Base-by-base conservation (phyloP, 2,113 vertebrate genomes). In the Lepisosteus oculatus region DNA sequence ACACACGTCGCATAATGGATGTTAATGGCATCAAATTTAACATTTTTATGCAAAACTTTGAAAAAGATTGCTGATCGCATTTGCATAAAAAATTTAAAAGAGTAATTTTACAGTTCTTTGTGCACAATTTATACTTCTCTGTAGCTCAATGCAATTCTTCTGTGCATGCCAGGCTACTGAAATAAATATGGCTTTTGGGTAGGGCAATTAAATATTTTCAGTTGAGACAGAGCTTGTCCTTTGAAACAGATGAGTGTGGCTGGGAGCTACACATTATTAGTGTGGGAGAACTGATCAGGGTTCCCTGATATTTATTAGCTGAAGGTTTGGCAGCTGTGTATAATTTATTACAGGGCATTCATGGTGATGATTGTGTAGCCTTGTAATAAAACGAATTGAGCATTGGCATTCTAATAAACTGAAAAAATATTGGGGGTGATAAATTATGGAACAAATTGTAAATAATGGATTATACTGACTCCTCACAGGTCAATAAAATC, bases 331-430 rank as follows among this genome's bases (percentile, higher is more conserved):
- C 56, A 61, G 61, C 61, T 29, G 67, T 77, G 77, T 74, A 64
- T 78, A 77, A 80, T 85, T 80, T 77, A 81, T 70, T 69, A 68
- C 45, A 51, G 65, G 6, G 72, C 67, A 79, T 79, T 79, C 77
- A 79, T 76, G 6, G 47, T 63, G 15, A 59, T 59, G 67, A 79
- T 78, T 78, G 83, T 86, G 78, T 82, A 82, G 71, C 69, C 72
- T 42, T 41, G 57, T 67, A 73, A 73, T 84, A 84, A 87, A 83
- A 77, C 76, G 75, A 74, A 74, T 61, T 65, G 72, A 77, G 78
- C 72, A 74, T 68, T 72, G 66, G 81, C 45, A 73, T 62, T 70
- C 67, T 83, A 78, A 80, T 83, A 81, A 79, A 85, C n/a, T 7
- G 12, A 73, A 74, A 73, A 76, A 77, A 79, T 45, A 66, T 67